Evolutionary conservation across 2,113 vertebrate genomes (phyloP).

Genomic region (Lepus timidus): DNA sequence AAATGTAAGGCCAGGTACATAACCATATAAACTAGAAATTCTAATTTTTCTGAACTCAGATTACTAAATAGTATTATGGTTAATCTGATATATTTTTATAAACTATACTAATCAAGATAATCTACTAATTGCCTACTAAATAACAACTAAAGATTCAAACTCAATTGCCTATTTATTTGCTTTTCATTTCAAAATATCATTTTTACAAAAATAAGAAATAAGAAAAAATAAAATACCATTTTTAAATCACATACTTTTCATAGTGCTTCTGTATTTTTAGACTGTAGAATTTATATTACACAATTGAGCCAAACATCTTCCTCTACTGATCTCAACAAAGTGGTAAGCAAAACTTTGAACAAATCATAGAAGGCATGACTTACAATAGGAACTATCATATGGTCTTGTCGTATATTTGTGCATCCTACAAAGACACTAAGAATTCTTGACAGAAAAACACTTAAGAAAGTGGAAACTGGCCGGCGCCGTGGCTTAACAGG

Average conservation of each 20-base stretch:
- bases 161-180: background rate
- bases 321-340: constrained; percentile 20
- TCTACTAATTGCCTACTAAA: constrained; percentile 1
- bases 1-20: constrained; percentile 47
- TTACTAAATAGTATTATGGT: background rate
- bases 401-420: background rate
- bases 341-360: background rate
- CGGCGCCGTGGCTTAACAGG: too few relatives aligned
- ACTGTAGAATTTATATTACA: background rate
- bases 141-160: background rate
- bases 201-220: background rate
- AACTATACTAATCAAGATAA: constrained; percentile 10
- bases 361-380: constrained; percentile 4
- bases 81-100: background rate
- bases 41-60: constrained; percentile 43
- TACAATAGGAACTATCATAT: background rate
- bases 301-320: background rate
- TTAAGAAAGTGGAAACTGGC: background rate
- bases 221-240: too few relatives aligned
- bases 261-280: background rate
- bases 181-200: constrained; percentile 41
- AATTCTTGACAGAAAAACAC: background rate
- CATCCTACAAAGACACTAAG: constrained; percentile 12
- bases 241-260: background rate
- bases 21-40: constrained; percentile 27